Evolutionary conservation across 2,888 invertebrate species (phyloP), one percentile per base, ranked within the genome.

Genomic region (Spilarctia lutea): DNA sequence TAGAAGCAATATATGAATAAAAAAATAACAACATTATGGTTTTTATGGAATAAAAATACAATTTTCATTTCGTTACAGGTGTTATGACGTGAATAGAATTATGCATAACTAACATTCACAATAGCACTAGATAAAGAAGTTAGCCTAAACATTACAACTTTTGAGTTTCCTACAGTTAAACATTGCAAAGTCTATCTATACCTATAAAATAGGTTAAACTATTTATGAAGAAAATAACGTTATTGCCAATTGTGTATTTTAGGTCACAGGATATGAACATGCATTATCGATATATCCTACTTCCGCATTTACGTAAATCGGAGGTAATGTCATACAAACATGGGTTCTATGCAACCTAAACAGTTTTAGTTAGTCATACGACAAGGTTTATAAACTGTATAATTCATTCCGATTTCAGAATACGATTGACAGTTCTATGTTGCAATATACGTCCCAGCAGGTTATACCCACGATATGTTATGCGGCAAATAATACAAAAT

Each of bases 221-320:
- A 79, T 76, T 78, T 83, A 79, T 83, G 79, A 75, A 71, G 63
- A 20, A 74, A 80, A 80, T 86, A 85, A 88, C 84, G 89, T 88
- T 87, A 73, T 72, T 78, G 75, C 73, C 81, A 76, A 83, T 80
- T 86, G 77, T 75, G 80, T 79, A 81, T 87, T 86, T 86, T 84
- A 85, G 87, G 87, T 87, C 86, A 85, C 76, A 86, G 82, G 86
- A 87, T 81, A 81, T 80, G 74, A 81, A 85, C 80, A 84, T 80
- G 75, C 75, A 79, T 78, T 82, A 83, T 80, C 79, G 65, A 81
- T 78, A 83, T 79, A 81, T 82, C 81, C 80, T 80, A 76, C 73
- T 83, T 84, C 83, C 81, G 78, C 72, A 81, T 73, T 81, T 82
- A 75, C 77, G 72, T 75, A 85, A 78, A 79, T 80, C 69, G 66